Evolutionary conservation across 2,888 invertebrate species (phyloP).

Genomic region (Drosophila eohydei): DNA sequence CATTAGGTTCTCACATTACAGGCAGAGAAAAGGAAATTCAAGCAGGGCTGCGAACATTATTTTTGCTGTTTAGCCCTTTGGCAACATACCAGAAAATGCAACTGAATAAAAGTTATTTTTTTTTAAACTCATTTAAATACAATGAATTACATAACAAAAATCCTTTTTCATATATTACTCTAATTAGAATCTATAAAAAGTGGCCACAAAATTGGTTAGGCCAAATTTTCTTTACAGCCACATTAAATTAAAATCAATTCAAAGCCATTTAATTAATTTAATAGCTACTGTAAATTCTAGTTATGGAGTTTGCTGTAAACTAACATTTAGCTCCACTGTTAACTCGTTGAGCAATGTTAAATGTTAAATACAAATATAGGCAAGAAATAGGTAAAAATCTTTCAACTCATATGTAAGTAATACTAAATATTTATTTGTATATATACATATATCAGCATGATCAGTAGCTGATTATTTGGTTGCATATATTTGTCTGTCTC

Average conservation of each 20-base stretch:
- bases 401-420: too few species aligned
- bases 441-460: too few species aligned
- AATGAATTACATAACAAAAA: conserved; percentile 13
- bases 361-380: too few species aligned
- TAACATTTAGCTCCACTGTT: conserved; percentile 1
- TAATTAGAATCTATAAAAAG: conserved; percentile 2
- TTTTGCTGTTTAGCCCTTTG: conserved; percentile 49
- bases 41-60: background rate
- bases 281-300: background rate
- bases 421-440: too few species aligned
- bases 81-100: conserved; percentile 61
- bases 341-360: conserved; percentile 1
- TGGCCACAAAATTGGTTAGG: conserved; percentile 3
- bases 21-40: background rate
- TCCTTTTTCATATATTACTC: background rate
- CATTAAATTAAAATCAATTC: conserved; percentile 14
- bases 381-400: too few species aligned
- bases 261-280: conserved; percentile 5
- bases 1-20: conserved; percentile 64
- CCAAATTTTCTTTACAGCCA: background rate
- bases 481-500: too few species aligned
- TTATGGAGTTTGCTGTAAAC: background rate
- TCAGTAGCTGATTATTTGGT: too few species aligned
- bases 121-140: conserved; percentile 26
- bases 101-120: conserved; percentile 43